Evolutionary conservation across 2,113 vertebrate species (phyloP), one percentile per base, ranked within the genome.

Genomic region (Rhabdornis inornatus): DNA sequence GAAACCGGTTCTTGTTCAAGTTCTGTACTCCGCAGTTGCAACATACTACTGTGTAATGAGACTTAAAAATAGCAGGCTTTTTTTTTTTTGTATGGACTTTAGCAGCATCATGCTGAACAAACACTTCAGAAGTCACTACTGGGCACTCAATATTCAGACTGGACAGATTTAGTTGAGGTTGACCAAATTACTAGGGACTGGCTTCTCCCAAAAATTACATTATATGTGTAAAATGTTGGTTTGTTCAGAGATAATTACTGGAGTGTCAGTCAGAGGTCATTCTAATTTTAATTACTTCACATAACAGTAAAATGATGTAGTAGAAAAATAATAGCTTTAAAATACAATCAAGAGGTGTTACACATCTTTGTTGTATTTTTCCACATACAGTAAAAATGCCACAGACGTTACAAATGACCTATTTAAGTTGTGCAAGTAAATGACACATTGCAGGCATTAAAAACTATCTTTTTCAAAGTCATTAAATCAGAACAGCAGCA

Each of bases 401-500:
- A 98, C 97, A 97, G 97, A 98, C 97, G 42, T 84, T 94, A 95
- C 93, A 97, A 97, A 97, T 96, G 96, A 97, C 94, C 96, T 96
- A 97, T 96, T 93, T 96, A 96, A 97, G 95, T 96, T 98, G 98
- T 97, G 97, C 97, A 97, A 98, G 96, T 95, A 96, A 92, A 92
- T 96, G 97, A 98, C 95, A 97, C 96, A 95, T 89, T 94, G 96
- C 97, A 98, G 97, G 97, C 97, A 97, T 97, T 94, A 97, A 80
- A 97, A 97, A 97, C 97, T 92, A 95, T 97, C 96, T 95, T 96
- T 97, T 81, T 95, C 97, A 97, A 98, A 97, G 97, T 97, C 98
- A 98, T 97, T 98, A 97, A 98, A 97, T 97, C 97, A 97, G 98
- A 98, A 98, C 98, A 98, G 98, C 98, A 99, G 98, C 98, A 98